A percentile compares a stretch with the other conserved stretches of the same genome.
These are phyloP conservation scores for Drosophila pallidifrons DNA, from an alignment of 1,140 invertebrate species.

Conservation along the genomic window DNA sequence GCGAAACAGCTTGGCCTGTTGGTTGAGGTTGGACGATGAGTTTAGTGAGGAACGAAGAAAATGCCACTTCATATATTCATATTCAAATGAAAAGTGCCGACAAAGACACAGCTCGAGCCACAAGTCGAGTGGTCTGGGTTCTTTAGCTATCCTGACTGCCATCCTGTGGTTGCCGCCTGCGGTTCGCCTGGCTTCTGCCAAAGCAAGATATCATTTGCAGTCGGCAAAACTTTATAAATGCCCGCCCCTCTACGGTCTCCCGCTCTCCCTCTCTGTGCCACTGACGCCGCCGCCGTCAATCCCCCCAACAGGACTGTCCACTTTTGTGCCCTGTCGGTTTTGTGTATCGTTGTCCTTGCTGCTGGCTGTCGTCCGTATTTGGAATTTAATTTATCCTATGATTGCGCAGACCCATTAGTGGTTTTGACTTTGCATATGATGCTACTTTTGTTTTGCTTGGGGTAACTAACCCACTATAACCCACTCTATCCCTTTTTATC, in stretches of 20 bases:
- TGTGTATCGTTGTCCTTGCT: conserved; percentile 62
- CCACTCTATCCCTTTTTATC: background rate
- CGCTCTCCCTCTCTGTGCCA: too few species aligned
- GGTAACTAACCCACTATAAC: conserved; percentile 30
- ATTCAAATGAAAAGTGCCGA: conserved; percentile 80
- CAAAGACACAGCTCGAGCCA: conserved; percentile 62
- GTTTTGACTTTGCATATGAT: conserved; percentile 84
- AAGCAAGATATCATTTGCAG: conserved; percentile 83
- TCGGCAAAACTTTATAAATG: conserved; percentile 82
- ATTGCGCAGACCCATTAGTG: conserved; percentile 83
- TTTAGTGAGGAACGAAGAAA: conserved; percentile 24
- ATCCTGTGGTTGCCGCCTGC: conserved; percentile 62
- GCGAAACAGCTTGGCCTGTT: conserved; percentile 88
- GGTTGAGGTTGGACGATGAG: background rate
- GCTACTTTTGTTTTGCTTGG: conserved; percentile 78
- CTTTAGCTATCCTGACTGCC: conserved; percentile 5
- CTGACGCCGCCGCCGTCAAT: background rate
- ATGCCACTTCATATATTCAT: conserved; percentile 68
- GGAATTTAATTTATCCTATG: conserved; percentile 84
- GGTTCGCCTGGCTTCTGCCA: conserved; percentile 64
- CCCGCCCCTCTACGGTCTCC: conserved; percentile 16
- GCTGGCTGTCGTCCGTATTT: conserved; percentile 69
- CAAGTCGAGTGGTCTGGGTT: conserved; percentile 43
- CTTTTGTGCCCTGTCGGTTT: background rate
- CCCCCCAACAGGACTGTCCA: conserved; percentile 3